Percentiles rank a stretch among this genome's conserved stretches.
These are phyloP conservation scores for Gallinago nigripennis DNA, from an alignment of 2,797 vertebrate species.

Conservation along the genomic window DNA sequence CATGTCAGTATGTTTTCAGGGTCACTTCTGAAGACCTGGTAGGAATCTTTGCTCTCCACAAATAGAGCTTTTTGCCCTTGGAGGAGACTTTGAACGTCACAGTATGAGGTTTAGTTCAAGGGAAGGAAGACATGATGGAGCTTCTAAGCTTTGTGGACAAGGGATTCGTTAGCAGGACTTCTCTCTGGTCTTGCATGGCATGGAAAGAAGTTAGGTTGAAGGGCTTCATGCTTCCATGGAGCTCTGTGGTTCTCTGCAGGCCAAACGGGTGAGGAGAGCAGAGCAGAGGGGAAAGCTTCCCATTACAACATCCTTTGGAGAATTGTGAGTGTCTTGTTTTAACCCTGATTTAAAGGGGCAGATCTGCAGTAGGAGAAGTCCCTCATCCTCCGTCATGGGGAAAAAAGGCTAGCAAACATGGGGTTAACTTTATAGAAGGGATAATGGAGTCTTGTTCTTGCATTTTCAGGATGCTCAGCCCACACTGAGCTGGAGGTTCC, in stretches of 20 bases:
- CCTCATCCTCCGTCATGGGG: rapidly evolving
- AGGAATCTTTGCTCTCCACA: rapidly evolving
- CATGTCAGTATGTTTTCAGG: background rate
- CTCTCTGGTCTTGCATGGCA: background rate
- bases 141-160: background rate
- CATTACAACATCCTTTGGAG: rapidly evolving
- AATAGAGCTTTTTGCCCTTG: rapidly evolving
- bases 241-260: background rate
- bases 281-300: background rate
- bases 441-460: background rate
- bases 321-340: background rate
- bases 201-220: background rate
- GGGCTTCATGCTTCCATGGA: background rate
- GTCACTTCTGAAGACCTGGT: background rate
- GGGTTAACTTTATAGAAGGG: background rate
- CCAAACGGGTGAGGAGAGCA: background rate
- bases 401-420: background rate
- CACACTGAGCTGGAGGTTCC: background rate
- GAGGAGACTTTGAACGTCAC: rapidly evolving
- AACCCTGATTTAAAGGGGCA: background rate
- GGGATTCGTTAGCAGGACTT: background rate
- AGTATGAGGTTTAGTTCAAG: background rate
- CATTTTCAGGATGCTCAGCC: background rate
- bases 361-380: background rate
- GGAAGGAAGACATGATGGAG: background rate